Evolutionary conservation across 2,888 invertebrate species (phyloP).

Genomic region (Scaptomyza caliginosa): DNA sequence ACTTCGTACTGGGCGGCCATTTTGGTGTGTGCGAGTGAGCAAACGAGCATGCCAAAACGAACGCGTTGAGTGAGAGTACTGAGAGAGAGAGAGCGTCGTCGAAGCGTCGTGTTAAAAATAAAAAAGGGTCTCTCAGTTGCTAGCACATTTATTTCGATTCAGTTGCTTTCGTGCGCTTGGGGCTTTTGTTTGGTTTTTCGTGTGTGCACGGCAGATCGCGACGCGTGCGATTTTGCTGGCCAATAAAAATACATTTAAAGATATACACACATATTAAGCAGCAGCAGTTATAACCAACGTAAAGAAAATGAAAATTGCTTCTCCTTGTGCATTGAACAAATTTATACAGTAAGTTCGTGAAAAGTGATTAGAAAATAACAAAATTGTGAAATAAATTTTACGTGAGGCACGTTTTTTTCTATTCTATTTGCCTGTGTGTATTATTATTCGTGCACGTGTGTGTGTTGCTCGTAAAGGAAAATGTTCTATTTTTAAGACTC

Average conservation of each 20-base stretch:
- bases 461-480: constrained; percentile 58
- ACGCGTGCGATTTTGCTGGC: constrained; percentile 73
- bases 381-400: constrained; percentile 69
- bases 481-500: constrained; percentile 72
- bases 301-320: constrained; percentile 56
- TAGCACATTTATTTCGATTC: constrained; percentile 74
- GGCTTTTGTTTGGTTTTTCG: constrained; percentile 82
- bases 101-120: constrained; percentile 51
- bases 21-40: constrained; percentile 47
- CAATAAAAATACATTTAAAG: constrained; percentile 40
- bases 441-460: constrained; percentile 21
- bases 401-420: constrained; percentile 55
- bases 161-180: constrained; percentile 81
- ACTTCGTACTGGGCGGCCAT: constrained; percentile 70
- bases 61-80: constrained; percentile 36
- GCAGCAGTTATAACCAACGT: constrained; percentile 33
- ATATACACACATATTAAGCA: constrained; percentile 19
- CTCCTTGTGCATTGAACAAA: constrained; percentile 47
- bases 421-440: constrained; percentile 32
- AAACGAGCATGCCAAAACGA: constrained; percentile 49
- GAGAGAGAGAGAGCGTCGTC: constrained; percentile 39
- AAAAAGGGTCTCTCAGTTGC: constrained; percentile 69
- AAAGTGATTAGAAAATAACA: constrained; percentile 35
- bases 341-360: constrained; percentile 61
- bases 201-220: constrained; percentile 76